Evolutionary conservation across 2,888 invertebrate species (phyloP), one percentile per base, ranked within the genome.

Genomic region (Bimastos eiseni): DNA sequence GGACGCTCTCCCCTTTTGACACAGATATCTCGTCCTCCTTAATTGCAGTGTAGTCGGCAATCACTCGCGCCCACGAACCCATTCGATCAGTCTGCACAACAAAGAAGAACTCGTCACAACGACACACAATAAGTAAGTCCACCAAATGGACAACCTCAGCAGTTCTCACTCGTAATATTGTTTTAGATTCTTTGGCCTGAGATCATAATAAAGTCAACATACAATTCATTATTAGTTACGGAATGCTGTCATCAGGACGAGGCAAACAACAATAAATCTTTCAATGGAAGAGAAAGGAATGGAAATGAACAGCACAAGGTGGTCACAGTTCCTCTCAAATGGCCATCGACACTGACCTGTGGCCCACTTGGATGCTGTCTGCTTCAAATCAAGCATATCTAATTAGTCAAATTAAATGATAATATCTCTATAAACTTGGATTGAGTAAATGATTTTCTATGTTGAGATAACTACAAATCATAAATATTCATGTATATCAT

Each of bases 1-100:
- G 95, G 8, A 95, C 95, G 30, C 92, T 93, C 88, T 95, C 95
- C 19, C 95, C 95, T 90, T 94, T 94, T 90, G 92, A 93, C 33
- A 95, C 95, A 0, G 94, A 94, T 83, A 95, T 94, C 92, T 95
- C 95, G 91, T 95, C 95, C 90, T 95, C 94, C 89, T 94, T 94
- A n/a, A 95, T 93, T 1, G 95, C 95, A 91, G 93, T 93, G 92
- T 95, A 95, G 91, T 95, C 95, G 55, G 93, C 70, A 70, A 70
- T 70, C 17, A 70, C 70, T 70, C 70, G 70, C 17, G 5, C 70
- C 70, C 70, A 70, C 30, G 70, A 30, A 13, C 70, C 70, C 70
- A n/a, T n/a, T 70, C 70, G 70, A 70, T 70, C 70, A 13, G n/a
- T 70, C 70, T 70, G 70, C 70, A n/a, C n/a, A 70, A 70, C 30